Evolutionary conservation across 2,797 vertebrate genomes (phyloP).

Genomic region (Anabacerthia variegaticeps): DNA sequence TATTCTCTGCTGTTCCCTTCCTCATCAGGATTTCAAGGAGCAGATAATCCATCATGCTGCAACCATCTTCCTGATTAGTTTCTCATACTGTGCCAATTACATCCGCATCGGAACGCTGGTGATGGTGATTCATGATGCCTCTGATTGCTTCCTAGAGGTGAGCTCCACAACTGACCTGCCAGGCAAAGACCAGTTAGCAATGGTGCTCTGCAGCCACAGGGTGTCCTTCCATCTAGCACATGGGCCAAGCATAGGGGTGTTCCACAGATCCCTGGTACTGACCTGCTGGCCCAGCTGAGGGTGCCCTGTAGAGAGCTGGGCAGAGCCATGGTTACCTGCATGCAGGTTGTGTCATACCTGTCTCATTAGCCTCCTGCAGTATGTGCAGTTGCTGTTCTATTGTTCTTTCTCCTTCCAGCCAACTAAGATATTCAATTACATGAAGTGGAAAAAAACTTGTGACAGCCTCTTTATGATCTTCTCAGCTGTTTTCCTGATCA

Average conservation of each 20-base stretch:
- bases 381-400: neutral
- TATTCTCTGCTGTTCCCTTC: neutral
- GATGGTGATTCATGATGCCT: constrained; percentile 88
- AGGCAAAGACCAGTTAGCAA: neutral
- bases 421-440: constrained; percentile 91
- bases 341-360: neutral
- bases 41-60: constrained; percentile 89
- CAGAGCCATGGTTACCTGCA: neutral
- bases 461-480: constrained; percentile 87
- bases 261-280: neutral
- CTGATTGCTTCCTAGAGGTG: constrained; percentile 90
- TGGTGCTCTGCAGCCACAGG: neutral
- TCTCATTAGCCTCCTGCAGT: neutral
- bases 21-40: constrained; percentile 86
- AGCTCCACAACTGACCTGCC: neutral
- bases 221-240: neutral
- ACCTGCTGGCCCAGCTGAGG: neutral
- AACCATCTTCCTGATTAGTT: constrained; percentile 86
- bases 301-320: neutral
- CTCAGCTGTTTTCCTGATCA: constrained; percentile 84
- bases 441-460: constrained; percentile 83
- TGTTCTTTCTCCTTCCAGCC: constrained; percentile 73
- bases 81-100: constrained; percentile 89
- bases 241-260: neutral
- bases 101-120: constrained; percentile 88